Evolutionary conservation across 2,888 invertebrate genomes (phyloP).

Genomic region (Drosophila pseudotalamancana): DNA sequence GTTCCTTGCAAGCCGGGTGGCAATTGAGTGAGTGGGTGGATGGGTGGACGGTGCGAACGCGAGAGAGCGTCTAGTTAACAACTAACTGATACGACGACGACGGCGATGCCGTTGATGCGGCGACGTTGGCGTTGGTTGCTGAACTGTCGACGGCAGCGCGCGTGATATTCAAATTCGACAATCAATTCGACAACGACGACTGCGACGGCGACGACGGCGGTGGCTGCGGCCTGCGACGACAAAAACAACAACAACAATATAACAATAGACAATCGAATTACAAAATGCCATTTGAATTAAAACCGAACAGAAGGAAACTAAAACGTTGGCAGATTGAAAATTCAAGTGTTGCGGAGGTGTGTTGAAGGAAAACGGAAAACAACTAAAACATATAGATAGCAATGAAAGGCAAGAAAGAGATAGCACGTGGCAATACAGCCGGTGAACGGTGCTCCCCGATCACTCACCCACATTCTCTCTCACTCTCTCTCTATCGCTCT

Average conservation of each 20-base stretch:
- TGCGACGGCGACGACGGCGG: slow-evolving; percentile 15
- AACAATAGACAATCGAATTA: slow-evolving; percentile 74
- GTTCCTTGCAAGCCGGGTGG: slow-evolving; percentile 15
- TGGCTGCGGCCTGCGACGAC: slow-evolving; percentile 68
- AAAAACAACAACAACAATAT: slow-evolving; percentile 62
- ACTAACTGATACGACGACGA: slow-evolving; percentile 66
- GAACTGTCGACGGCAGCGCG: slow-evolving; percentile 54
- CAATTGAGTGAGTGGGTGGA: neutral
- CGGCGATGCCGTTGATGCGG: slow-evolving; percentile 44
- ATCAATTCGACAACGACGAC: slow-evolving; percentile 57
- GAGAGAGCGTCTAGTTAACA: slow-evolving; percentile 68
- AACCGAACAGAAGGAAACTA: slow-evolving; percentile 31
- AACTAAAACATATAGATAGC: slow-evolving; percentile 22
- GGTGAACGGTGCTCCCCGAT: neutral
- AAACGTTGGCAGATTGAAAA: slow-evolving; percentile 6
- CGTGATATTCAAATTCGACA: slow-evolving; percentile 77
- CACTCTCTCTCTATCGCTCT: slow-evolving; percentile 1
- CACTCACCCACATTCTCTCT: neutral
- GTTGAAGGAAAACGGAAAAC: slow-evolving; percentile 29
- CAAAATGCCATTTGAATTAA: slow-evolving; percentile 73
- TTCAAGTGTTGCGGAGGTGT: neutral
- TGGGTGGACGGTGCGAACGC: slow-evolving; percentile 22
- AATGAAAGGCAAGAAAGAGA: slow-evolving; percentile 25
- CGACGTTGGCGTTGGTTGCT: slow-evolving; percentile 58
- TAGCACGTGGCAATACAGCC: slow-evolving; percentile 9